Percentiles rank a stretch among this genome's conserved stretches.
phyloP scores from a whole-genome alignment of 2,888 invertebrate species.

The Falcaria lacertinaria region DNA sequence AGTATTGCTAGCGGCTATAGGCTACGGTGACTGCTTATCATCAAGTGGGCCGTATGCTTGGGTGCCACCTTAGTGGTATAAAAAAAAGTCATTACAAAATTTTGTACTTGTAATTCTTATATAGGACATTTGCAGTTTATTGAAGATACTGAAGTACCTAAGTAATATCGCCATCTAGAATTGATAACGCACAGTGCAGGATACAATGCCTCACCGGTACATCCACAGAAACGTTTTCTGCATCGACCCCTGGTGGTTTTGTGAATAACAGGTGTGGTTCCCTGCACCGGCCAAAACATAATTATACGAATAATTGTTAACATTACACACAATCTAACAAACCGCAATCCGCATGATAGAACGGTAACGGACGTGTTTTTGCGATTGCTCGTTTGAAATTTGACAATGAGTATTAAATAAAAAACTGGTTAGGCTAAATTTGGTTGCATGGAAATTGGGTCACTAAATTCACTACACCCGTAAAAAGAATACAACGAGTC shows the following conservation, averaged over 20 bases:
- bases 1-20: no score
- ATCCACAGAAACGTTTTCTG: no score
- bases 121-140: no score
- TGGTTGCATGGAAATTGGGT: slow-evolving; percentile 41
- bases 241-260: neutral
- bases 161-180: no score
- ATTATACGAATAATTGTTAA: slow-evolving; percentile 42
- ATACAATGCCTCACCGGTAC: no score
- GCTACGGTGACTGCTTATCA: no score
- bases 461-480: slow-evolving; percentile 30
- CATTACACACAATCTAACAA: slow-evolving; percentile 48
- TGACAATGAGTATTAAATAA: slow-evolving; percentile 43
- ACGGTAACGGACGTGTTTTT: slow-evolving; percentile 56
- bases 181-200: no score
- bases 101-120: no score
- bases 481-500: slow-evolving; percentile 28
- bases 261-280: neutral
- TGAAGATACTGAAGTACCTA: no score
- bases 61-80: no score
- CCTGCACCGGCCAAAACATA: slow-evolving; percentile 25
- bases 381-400: slow-evolving; percentile 40
- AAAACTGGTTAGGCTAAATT: slow-evolving; percentile 46
- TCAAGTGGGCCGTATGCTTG: no score
- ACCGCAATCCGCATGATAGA: slow-evolving; percentile 48
- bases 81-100: no score